phyloP scores from a whole-genome alignment of 2,888 invertebrate genomes.

The Koerneria pararmatus region DNA sequence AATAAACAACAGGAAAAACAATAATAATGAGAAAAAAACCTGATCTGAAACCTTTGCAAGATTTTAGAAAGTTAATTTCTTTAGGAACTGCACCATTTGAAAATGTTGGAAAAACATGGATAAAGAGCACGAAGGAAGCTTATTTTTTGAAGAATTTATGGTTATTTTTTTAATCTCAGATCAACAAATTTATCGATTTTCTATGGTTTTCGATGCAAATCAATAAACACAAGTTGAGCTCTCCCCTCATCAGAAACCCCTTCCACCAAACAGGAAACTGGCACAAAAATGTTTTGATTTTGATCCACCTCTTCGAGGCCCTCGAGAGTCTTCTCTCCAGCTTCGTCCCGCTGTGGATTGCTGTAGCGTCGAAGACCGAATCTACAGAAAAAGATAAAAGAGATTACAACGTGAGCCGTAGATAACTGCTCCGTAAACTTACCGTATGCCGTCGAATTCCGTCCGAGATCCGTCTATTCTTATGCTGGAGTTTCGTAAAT shows the following conservation, averaged over 20 bases:
- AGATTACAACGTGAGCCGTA: background rate
- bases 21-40: too few relatives aligned
- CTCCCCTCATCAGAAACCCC: background rate
- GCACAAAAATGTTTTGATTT: background rate
- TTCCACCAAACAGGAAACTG: background rate
- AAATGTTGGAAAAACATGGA: too few relatives aligned
- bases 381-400: background rate
- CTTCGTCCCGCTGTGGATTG: slow-evolving; percentile 9
- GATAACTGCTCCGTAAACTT: background rate
- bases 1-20: too few relatives aligned
- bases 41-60: too few relatives aligned
- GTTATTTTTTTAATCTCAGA: too few relatives aligned
- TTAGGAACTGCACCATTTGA: too few relatives aligned
- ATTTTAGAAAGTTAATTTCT: too few relatives aligned
- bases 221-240: background rate
- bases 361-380: slow-evolving; percentile 19
- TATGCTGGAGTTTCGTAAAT: slow-evolving; percentile 23
- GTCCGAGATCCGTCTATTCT: slow-evolving; percentile 23
- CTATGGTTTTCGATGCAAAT: too few relatives aligned
- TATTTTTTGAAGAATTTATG: too few relatives aligned
- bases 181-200: too few relatives aligned
- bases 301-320: slow-evolving; percentile 9
- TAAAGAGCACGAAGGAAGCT: too few relatives aligned
- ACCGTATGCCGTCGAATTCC: slow-evolving; percentile 27
- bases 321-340: slow-evolving; percentile 14